A percentile compares a stretch with the other conserved stretches of the same genome.
Evolutionary conservation across 2,888 invertebrate genomes (phyloP).

Genomic region (Ectemnius cavifrons): DNA sequence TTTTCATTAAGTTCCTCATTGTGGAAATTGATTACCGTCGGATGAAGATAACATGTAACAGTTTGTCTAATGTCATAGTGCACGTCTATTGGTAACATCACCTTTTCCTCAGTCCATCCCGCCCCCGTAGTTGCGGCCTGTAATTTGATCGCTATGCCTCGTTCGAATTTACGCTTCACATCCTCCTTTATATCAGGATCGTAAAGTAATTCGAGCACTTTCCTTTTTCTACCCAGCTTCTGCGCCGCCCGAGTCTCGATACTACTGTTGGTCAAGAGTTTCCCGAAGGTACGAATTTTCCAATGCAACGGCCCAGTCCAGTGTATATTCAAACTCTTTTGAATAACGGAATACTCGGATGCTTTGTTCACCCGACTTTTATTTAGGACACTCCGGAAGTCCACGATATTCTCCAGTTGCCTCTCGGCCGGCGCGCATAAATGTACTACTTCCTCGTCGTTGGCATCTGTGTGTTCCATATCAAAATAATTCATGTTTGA

Average conservation of each 20-base stretch:
- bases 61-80: conserved; percentile 50
- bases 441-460: conserved; percentile 43
- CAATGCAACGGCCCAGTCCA: conserved; percentile 93
- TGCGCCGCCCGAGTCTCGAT: conserved; percentile 49
- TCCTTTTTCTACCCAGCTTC: conserved; percentile 44
- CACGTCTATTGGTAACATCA: conserved; percentile 59
- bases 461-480: conserved; percentile 32
- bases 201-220: conserved; percentile 49
- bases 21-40: too few species aligned
- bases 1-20: conserved; percentile 17
- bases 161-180: conserved; percentile 36
- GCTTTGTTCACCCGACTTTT: conserved; percentile 15
- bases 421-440: conserved; percentile 24
- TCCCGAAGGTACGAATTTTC: conserved; percentile 82
- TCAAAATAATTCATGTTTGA: conserved; percentile 43
- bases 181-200: conserved; percentile 27
- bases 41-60: conserved; percentile 51
- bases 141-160: conserved; percentile 39
- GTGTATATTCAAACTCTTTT: conserved; percentile 58
- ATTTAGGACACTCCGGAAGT: conserved; percentile 48
- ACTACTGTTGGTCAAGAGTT: conserved; percentile 66
- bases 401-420: conserved; percentile 61
- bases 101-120: conserved; percentile 62
- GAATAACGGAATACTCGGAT: conserved; percentile 70
- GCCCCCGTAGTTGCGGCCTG: conserved; percentile 53